Base-by-base conservation (phyloP, 2,113 vertebrate genomes). In the Crypturellus undulatus region DNA sequence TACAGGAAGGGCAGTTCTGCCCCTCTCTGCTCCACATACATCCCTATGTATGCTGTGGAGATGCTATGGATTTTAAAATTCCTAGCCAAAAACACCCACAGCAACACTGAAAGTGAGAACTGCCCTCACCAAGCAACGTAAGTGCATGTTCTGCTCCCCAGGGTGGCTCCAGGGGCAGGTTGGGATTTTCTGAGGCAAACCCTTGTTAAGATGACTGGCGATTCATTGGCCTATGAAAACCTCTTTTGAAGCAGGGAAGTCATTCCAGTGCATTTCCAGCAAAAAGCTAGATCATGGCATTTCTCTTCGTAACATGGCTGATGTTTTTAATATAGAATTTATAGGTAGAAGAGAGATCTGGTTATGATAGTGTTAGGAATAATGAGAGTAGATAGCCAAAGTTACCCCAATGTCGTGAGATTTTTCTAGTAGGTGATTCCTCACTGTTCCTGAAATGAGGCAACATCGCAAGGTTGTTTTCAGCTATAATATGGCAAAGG, bases 1-100 rank as follows among this genome's bases (percentile, higher is more conserved):
- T 69, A 84, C 65, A 84, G 60, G 62, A 86, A 91, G 63, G 65
- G 84, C 43, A 89, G 73, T 82, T 47, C 64, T 94, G 56, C n/a
- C 76, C 43, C 28, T 13, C 40, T 65, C 52, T 78, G 65, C 58
- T 24, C 79, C 71, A 68, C 38, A 26, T 22, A 25, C 14, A 42
- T 38, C 1, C 0, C 42, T 85, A 49, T 49, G 49, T 49, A 49
- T 49, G 49, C 49, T 49, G 22, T 49, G 83, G 62, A 93, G 76
- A 94, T 80, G 59, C 64, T 73, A 7, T 4, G 19, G 36, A 75
- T 0, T 0, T 51, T 67, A 60, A 90, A 87, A 70, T 12, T n/a
- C 34, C 58, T 1, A 49, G 34, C 32, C 32, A 43, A 40, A 87
- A 72, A 2, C 52, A 83, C 36, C 34, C 45, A 78, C 36, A 0